phyloP scores from a whole-genome alignment of 2,888 invertebrate species.

The Argyra leucocephala region DNA sequence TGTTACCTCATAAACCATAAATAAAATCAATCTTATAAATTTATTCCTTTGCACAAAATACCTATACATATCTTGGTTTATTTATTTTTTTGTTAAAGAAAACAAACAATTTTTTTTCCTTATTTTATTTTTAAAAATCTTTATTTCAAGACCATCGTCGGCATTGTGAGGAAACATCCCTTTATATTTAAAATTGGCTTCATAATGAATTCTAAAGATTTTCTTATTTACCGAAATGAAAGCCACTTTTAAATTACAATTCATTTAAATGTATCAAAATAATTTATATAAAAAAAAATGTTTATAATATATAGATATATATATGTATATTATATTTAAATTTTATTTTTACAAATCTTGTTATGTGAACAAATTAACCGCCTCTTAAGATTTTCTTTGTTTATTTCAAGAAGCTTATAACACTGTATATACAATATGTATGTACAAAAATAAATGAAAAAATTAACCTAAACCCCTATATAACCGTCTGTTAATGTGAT shows the following conservation, averaged over 20 bases:
- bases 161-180: background rate
- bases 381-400: background rate
- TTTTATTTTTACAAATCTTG: background rate
- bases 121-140: background rate
- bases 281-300: too few species aligned
- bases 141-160: too few species aligned
- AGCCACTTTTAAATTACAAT: too few species aligned
- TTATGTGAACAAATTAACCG: conserved; percentile 6
- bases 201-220: too few species aligned
- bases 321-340: too few species aligned
- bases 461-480: too few species aligned
- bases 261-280: too few species aligned
- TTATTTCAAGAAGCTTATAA: background rate
- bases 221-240: too few species aligned
- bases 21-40: background rate
- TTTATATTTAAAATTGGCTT: background rate
- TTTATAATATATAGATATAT: too few species aligned
- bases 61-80: too few species aligned
- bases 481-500: too few species aligned
- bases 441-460: background rate
- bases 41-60: background rate
- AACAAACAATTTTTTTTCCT: background rate
- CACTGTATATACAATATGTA: background rate
- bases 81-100: background rate
- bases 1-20: conserved; percentile 6